These are phyloP conservation scores for Rhinella marina DNA, from an alignment of 2,797 vertebrate species.

Conservation along the genomic window DNA sequence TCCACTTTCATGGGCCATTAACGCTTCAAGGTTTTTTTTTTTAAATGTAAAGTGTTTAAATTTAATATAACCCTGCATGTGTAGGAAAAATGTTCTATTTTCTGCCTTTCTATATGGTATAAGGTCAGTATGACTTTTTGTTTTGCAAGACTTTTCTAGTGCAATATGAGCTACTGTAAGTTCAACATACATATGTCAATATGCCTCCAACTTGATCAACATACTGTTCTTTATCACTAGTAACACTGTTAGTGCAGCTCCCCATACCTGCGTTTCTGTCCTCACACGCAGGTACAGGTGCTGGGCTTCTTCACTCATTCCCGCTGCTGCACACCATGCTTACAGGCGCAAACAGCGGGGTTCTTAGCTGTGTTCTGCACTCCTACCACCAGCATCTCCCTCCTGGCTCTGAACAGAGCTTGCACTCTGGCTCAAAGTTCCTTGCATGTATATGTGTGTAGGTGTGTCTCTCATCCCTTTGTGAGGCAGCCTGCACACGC, in stretches of 20 bases:
- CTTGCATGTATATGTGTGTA: no score
- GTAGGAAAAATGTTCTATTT: background rate
- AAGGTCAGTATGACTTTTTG: background rate
- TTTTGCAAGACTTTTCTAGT: background rate
- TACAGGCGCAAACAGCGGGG: no score
- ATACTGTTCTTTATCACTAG: background rate
- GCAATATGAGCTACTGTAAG: background rate
- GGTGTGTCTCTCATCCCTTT: no score
- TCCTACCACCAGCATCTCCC: no score
- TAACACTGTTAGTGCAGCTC: background rate
- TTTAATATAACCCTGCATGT: background rate
- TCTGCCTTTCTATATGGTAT: background rate
- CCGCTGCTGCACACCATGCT: no score
- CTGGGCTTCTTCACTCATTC: no score
- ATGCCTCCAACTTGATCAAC: background rate
- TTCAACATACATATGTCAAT: background rate
- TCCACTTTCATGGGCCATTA: slow-evolving; percentile 1
- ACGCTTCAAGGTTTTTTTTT: background rate
- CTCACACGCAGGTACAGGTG: no score
- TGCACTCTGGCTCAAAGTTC: no score
- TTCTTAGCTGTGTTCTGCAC: no score
- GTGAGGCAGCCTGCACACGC: no score
- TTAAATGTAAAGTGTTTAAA: background rate
- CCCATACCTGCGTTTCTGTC: no score
- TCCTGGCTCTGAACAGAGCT: no score